Evolutionary conservation across 2,113 vertebrate genomes (phyloP).

Genomic region (Trinectes maculatus): DNA sequence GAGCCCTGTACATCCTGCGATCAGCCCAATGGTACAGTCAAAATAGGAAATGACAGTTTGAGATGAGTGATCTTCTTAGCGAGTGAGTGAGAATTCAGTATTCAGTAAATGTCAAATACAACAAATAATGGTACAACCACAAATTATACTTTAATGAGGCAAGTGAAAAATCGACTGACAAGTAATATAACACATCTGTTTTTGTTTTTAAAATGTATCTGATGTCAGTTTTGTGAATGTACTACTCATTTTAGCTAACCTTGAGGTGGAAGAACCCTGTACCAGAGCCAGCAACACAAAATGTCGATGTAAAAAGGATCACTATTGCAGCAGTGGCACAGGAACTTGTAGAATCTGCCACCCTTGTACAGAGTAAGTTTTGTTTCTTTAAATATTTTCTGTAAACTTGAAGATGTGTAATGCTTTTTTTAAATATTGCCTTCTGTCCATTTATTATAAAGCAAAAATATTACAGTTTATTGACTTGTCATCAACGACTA

Average conservation of each 20-base stretch:
- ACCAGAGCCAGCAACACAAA: not conserved
- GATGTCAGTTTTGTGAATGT: slow-evolving; percentile 2
- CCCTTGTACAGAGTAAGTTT: slow-evolving; percentile 66
- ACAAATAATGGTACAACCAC: not conserved
- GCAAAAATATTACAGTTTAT: too few species aligned
- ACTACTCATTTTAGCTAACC: slow-evolving; percentile 46
- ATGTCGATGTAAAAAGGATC: slow-evolving; percentile 61
- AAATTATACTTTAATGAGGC: not conserved
- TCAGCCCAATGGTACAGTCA: slow-evolving; percentile 45
- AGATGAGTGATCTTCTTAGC: too few species aligned
- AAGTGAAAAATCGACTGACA: not conserved
- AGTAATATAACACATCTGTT: not conserved
- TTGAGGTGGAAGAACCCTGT: slow-evolving; percentile 15
- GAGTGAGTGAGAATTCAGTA: not conserved
- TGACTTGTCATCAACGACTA: too few species aligned
- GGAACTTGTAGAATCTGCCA: slow-evolving; percentile 43
- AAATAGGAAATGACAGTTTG: not conserved
- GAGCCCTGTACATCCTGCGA: slow-evolving; percentile 60
- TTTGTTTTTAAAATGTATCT: not conserved
- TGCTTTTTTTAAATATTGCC: too few species aligned
- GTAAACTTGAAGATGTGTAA: not conserved
- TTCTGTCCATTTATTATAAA: too few species aligned
- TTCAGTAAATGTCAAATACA: not conserved
- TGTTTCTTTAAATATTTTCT: not conserved
- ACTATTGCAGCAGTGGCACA: slow-evolving; percentile 50